These are phyloP conservation scores for Mixornis gularis DNA, from an alignment of 2,113 vertebrate species.

Conservation along the genomic window DNA sequence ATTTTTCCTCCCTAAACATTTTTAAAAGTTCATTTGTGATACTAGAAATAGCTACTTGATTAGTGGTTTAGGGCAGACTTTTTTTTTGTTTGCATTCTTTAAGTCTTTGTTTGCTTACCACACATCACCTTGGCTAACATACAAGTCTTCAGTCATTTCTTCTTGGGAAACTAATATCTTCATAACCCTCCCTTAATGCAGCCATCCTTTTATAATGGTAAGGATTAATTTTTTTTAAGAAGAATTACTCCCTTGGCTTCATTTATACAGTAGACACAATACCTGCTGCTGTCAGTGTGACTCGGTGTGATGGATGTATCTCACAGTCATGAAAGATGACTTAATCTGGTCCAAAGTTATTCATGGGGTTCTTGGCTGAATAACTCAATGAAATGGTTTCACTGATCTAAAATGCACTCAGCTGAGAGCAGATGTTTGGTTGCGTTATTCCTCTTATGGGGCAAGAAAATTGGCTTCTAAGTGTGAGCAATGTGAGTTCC, in stretches of 20 bases:
- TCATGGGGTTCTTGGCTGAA: not conserved
- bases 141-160: not conserved
- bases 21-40: not conserved
- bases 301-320: not conserved
- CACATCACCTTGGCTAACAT: not conserved
- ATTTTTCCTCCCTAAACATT: not conserved
- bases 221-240: constrained; percentile 22
- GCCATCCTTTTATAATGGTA: not conserved
- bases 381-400: not conserved
- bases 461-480: not conserved
- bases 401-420: not conserved
- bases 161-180: not conserved
- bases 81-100: not conserved
- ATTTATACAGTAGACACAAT: not conserved
- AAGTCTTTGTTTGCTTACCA: not conserved
- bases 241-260: not conserved
- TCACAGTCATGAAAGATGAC: not conserved
- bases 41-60: not conserved
- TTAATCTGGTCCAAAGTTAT: not conserved
- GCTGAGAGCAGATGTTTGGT: not conserved
- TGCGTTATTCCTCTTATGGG: not conserved
- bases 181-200: not conserved
- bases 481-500: not conserved
- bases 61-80: not conserved
- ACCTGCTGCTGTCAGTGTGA: constrained; percentile 5